Conservation (phyloP, 2,888 invertebrate species). For the Leptopilina myrica region DNA sequence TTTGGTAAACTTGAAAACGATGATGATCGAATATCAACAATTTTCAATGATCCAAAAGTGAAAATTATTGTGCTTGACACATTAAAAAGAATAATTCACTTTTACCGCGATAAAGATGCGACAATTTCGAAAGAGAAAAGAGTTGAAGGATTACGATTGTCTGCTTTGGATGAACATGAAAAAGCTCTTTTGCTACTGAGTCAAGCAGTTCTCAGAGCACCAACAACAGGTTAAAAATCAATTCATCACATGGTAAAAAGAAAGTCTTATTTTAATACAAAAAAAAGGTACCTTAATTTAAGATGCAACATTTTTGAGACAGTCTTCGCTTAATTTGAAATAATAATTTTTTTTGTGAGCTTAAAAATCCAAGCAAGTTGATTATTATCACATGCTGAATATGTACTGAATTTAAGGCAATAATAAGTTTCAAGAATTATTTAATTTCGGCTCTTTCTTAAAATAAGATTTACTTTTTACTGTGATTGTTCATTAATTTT, state of each 20-base stretch:
- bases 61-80: constrained; percentile 78
- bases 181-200: constrained; percentile 83
- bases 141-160: constrained; percentile 80
- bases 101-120: constrained; percentile 83
- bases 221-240: constrained; percentile 78
- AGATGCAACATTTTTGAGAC: too few species aligned
- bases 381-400: too few species aligned
- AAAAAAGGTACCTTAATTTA: too few species aligned
- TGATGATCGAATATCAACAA: constrained; percentile 79
- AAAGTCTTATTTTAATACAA: too few species aligned
- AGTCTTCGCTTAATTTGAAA: neutral
- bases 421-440: too few species aligned
- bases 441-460: too few species aligned
- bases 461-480: too few species aligned
- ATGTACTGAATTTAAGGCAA: too few species aligned
- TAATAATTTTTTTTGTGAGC: too few species aligned
- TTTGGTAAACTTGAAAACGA: constrained; percentile 81
- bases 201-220: constrained; percentile 86
- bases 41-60: constrained; percentile 79
- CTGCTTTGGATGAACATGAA: constrained; percentile 78
- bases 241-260: neutral
- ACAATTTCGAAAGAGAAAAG: constrained; percentile 81
- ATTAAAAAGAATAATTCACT: constrained; percentile 82
- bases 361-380: too few species aligned
- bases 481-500: neutral